Conservation (phyloP, 2,888 invertebrate species). For the Dorcus hopei region DNA sequence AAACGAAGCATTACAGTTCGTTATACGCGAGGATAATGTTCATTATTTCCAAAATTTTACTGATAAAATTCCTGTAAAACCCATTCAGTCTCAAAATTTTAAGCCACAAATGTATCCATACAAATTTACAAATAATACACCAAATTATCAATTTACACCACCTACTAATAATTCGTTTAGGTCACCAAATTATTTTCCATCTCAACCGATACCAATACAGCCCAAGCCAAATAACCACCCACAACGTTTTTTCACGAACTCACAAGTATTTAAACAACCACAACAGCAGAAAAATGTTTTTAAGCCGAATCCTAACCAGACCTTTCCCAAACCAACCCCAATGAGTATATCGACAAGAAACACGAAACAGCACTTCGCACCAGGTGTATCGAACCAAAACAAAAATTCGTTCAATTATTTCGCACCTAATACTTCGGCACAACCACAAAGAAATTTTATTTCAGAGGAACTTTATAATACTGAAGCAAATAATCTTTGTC, state of each 20-base stretch:
- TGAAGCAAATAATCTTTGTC: not conserved
- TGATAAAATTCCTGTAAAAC: not conserved
- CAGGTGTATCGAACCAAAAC: not conserved
- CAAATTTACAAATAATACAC: too few species aligned
- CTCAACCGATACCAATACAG: not conserved
- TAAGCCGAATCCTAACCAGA: not conserved
- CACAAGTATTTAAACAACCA: not conserved
- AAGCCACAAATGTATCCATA: not conserved
- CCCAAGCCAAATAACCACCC: not conserved
- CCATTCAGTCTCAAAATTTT: not conserved
- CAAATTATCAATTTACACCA: not conserved
- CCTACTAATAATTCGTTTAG: not conserved
- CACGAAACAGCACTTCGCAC: not conserved
- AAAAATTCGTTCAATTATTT: too few species aligned
- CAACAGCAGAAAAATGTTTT: not conserved
- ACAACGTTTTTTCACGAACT: not conserved
- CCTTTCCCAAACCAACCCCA: not conserved
- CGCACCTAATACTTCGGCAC: too few species aligned
- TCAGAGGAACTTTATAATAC: not conserved
- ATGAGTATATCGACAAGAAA: constrained; percentile 1
- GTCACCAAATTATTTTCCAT: not conserved
- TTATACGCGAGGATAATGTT: constrained; percentile 15
- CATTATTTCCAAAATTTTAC: not conserved
- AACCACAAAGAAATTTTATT: not conserved
- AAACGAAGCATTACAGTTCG: constrained; percentile 11